Conservation (phyloP, 2,113 vertebrate species). For the Caloenas nicobarica region DNA sequence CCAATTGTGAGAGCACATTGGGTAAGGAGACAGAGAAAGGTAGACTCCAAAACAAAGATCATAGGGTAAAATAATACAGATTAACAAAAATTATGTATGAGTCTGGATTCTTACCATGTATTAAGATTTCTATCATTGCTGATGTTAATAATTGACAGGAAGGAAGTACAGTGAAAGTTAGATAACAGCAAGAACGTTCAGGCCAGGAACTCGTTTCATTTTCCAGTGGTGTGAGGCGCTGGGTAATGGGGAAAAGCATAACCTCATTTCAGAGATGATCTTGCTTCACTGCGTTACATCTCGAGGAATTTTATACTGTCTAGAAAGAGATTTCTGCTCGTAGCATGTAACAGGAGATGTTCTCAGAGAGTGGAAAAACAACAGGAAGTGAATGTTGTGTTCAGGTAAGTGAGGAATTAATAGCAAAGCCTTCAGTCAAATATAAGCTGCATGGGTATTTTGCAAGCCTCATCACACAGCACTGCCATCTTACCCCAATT, state of each 20-base stretch:
- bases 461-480: conserved; percentile 60
- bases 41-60: background rate
- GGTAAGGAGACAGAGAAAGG: background rate
- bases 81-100: conserved; percentile 45
- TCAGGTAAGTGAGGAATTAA: conserved; percentile 23
- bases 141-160: conserved; percentile 74
- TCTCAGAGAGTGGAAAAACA: background rate
- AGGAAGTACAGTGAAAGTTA: conserved; percentile 52
- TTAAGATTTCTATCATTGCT: conserved; percentile 71
- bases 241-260: conserved; percentile 9
- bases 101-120: conserved; percentile 49
- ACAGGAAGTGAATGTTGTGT: background rate
- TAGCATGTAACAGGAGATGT: background rate
- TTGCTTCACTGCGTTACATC: background rate
- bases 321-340: background rate
- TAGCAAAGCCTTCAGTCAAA: conserved; percentile 14
- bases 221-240: conserved; percentile 25
- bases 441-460: background rate
- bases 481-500: conserved; percentile 54
- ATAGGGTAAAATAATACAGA: conserved; percentile 32
- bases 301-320: background rate
- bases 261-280: background rate
- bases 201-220: conserved; percentile 39
- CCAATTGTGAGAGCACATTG: background rate
- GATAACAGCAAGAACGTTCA: conserved; percentile 58